Percentiles rank a stretch among this genome's conserved stretches.
phyloP scores from a whole-genome alignment of 2,888 invertebrate species.

The Cistogaster globosa region DNA sequence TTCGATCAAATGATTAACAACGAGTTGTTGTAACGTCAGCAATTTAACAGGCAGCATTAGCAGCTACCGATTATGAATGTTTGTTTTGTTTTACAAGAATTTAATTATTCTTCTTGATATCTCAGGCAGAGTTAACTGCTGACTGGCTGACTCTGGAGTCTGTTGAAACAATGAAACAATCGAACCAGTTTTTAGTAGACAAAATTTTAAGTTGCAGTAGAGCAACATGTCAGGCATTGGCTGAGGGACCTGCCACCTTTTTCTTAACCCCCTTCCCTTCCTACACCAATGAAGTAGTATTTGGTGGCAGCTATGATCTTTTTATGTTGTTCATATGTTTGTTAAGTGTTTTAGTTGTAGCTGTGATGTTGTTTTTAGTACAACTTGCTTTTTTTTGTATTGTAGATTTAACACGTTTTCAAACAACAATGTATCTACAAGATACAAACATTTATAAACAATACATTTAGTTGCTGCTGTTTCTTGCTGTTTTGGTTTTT shows the following conservation, averaged over 20 bases:
- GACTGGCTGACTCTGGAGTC: slow-evolving; percentile 3
- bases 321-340: neutral
- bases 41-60: slow-evolving; percentile 19
- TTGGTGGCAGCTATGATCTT: slow-evolving; percentile 31
- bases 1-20: slow-evolving; percentile 56
- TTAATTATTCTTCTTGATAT: slow-evolving; percentile 26
- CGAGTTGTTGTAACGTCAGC: slow-evolving; percentile 21
- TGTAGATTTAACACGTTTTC: slow-evolving; percentile 68
- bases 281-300: neutral
- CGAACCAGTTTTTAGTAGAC: slow-evolving; percentile 57
- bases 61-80: slow-evolving; percentile 37
- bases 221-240: slow-evolving; percentile 40
- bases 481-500: slow-evolving; percentile 1
- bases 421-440: slow-evolving; percentile 39
- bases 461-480: slow-evolving; percentile 54
- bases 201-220: slow-evolving; percentile 17
- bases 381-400: slow-evolving; percentile 38
- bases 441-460: slow-evolving; percentile 39
- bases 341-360: slow-evolving; percentile 53
- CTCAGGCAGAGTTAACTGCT: slow-evolving; percentile 24
- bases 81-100: slow-evolving; percentile 18
- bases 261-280: neutral
- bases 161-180: slow-evolving; percentile 7
- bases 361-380: slow-evolving; percentile 29
- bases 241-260: neutral